Evolutionary conservation across 2,888 invertebrate genomes (phyloP).

Genomic region (Nephrotoma guestfalica): DNA sequence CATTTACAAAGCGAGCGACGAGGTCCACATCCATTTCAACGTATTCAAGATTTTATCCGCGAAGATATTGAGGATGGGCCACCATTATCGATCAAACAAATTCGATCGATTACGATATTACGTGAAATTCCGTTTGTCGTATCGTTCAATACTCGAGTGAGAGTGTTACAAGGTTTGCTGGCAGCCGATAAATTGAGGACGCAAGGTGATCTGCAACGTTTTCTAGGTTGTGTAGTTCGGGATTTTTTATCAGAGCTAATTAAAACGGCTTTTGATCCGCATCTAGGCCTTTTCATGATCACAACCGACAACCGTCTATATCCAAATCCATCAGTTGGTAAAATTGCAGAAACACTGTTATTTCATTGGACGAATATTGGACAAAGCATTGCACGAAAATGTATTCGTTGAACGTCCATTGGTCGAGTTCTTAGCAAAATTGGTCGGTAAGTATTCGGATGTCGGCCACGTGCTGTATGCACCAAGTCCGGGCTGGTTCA

Average conservation of each 20-base stretch:
- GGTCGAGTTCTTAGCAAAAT: constrained; percentile 83
- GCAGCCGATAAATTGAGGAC: no score
- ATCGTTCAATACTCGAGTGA: constrained; percentile 77
- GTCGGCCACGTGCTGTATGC: constrained; percentile 84
- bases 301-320: no score
- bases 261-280: no score
- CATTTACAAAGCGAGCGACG: constrained; percentile 34
- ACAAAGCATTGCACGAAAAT: constrained; percentile 93
- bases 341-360: constrained; percentile 83
- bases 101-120: no score
- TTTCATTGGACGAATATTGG: no score
- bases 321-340: no score
- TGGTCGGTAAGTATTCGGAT: constrained; percentile 57
- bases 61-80: no score
- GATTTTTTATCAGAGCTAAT: no score
- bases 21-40: constrained; percentile 38
- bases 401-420: constrained; percentile 86
- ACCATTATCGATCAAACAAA: no score
- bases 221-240: constrained; percentile 83
- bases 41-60: constrained; percentile 37
- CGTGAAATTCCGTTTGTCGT: no score
- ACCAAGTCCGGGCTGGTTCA: no score
- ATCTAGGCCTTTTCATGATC: no score
- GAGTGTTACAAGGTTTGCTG: constrained; percentile 62
- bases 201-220: constrained; percentile 59